Evolutionary conservation across 2,113 vertebrate genomes (phyloP).

Genomic region (Cavia porcellus): DNA sequence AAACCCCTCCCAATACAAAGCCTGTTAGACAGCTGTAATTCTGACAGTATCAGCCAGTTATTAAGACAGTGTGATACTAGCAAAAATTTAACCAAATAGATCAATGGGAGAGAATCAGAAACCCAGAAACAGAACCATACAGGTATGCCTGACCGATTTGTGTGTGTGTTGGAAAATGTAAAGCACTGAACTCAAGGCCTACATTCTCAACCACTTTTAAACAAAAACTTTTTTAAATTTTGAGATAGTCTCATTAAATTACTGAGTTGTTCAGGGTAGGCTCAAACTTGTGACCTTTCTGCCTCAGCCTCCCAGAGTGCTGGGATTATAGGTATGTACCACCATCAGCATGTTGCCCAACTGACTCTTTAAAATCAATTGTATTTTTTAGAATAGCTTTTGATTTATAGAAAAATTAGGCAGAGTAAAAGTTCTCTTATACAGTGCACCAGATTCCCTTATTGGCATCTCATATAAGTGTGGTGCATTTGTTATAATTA

Average conservation of each 20-base stretch:
- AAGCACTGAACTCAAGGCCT: neutral
- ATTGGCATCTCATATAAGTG: neutral
- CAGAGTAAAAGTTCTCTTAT: neutral
- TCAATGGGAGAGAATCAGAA: neutral
- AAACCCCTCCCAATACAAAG: constrained; percentile 1
- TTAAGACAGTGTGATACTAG: neutral
- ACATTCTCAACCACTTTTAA: neutral
- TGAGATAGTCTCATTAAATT: neutral
- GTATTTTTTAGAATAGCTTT: constrained; percentile 29
- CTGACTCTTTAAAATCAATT: neutral
- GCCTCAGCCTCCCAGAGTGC: neutral
- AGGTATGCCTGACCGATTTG: neutral
- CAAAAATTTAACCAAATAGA: neutral
- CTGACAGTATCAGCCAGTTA: neutral
- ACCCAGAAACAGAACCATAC: neutral
- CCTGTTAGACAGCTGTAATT: neutral
- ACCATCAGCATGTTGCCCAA: neutral
- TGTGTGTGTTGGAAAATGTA: neutral
- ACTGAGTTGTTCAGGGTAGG: neutral
- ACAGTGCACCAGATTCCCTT: neutral
- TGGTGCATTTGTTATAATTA: neutral
- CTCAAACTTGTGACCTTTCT: neutral
- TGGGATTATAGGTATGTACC: neutral
- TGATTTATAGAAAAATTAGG: constrained; percentile 42
- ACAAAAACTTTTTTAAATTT: neutral